Conservation (phyloP, 2,113 vertebrate genomes). For the Lagopus leucura region DNA sequence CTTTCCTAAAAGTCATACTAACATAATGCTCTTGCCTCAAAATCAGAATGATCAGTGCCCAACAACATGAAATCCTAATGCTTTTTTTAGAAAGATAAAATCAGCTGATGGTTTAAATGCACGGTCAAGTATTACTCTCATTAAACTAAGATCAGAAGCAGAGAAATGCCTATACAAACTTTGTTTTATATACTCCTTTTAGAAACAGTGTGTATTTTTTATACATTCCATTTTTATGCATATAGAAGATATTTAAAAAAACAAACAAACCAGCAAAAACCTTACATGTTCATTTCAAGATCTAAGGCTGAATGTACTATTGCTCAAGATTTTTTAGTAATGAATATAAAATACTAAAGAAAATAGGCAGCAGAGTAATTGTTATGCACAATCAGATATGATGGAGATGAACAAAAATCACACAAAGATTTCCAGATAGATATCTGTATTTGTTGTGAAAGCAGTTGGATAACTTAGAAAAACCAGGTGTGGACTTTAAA, state of each 20-base stretch:
- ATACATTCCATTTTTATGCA: neutral
- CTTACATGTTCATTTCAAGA: neutral
- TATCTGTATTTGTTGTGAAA: neutral
- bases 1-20: neutral
- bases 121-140: neutral
- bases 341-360: neutral
- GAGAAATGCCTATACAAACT: neutral
- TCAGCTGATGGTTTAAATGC: neutral
- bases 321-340: too few species aligned
- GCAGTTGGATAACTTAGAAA: neutral
- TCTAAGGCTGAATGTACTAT: neutral
- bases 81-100: neutral
- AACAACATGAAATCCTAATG: neutral
- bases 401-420: neutral
- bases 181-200: neutral
- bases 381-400: too few species aligned
- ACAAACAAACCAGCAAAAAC: too few species aligned
- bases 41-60: rapidly evolving
- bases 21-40: neutral
- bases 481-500: neutral
- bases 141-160: neutral
- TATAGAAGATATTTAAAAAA: neutral
- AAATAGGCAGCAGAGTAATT: neutral
- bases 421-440: neutral
- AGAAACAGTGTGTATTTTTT: neutral